Base-by-base conservation (phyloP, 1,140 invertebrate genomes). In the Antheraea mylitta region DNA sequence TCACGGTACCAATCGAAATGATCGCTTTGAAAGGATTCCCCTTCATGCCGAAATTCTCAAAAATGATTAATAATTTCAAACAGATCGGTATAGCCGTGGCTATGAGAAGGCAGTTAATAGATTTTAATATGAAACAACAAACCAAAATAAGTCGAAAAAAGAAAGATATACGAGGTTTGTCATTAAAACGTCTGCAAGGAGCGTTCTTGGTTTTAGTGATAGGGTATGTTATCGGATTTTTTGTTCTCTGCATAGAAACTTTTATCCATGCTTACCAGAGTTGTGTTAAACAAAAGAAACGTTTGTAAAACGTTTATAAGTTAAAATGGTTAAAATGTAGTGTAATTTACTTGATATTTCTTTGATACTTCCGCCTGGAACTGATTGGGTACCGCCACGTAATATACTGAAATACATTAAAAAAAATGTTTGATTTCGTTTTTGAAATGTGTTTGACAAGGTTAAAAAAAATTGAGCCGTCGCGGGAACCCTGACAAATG, bases 1-100 rank as follows among this genome's bases (percentile, higher is more conserved):
- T 94, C 64, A 83, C 86, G 7, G 93, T 93, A 13, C 90, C 93
- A 18, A 64, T 93, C 63, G 93, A 94, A 77, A 90, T 93, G 78
- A 84, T 93, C 36, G 85, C 90, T 70, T 82, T 90, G 67, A 87
- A 83, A 63, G 93, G 93, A 16, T 94, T 93, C 58, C 92, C 93
- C 3, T 93, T 92, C 37, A 81, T 93, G 59, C 76, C 74, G n/a
- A 76, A 82, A 22, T 89, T 94, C 71, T 92, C 92, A 45, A 76
- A 69, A 37, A 78, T 82, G 5, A 87, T 94, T 53, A 78, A 53
- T 53, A 6, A 16, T 53, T 53, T 16, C 11, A 7, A 53, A 53
- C 45, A 53, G 16, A 53, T 2, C 11, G 45, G 45, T 13, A 2
- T 53, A n/a, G 16, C 1, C 45, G 45, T 16, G 45, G 11, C 11